Conservation (phyloP, 2,797 vertebrate genomes). For the Euthynnus affinis region DNA sequence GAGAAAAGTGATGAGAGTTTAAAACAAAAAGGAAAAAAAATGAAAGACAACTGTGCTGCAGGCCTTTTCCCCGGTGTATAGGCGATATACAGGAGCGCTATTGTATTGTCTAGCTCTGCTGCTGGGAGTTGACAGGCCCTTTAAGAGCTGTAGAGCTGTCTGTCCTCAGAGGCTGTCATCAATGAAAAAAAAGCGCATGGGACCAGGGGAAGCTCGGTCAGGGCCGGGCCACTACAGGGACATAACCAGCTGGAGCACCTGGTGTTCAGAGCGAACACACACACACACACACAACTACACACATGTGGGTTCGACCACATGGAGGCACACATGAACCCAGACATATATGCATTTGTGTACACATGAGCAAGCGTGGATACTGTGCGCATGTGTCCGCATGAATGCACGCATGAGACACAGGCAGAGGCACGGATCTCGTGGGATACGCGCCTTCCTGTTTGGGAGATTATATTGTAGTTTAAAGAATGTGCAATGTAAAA, state of each 20-base stretch:
- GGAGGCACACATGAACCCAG: slow-evolving; percentile 1
- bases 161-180: slow-evolving; percentile 61
- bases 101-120: slow-evolving; percentile 56
- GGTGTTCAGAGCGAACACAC: slow-evolving; percentile 32
- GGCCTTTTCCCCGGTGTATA: slow-evolving; percentile 48
- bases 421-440: background rate
- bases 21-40: slow-evolving; percentile 41
- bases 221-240: slow-evolving; percentile 49
- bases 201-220: slow-evolving; percentile 41
- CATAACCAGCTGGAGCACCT: slow-evolving; percentile 67
- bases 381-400: background rate
- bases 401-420: background rate
- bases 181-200: slow-evolving; percentile 49
- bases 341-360: slow-evolving; percentile 18
- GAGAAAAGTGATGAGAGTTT: slow-evolving; percentile 32
- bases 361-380: slow-evolving; percentile 4
- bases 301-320: slow-evolving; percentile 20
- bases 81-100: slow-evolving; percentile 59
- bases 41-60: slow-evolving; percentile 55
- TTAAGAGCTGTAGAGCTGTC: slow-evolving; percentile 49
- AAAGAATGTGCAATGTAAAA: background rate
- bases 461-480: background rate
- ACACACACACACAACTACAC: background rate
- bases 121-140: slow-evolving; percentile 58
- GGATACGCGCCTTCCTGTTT: no score